These are phyloP conservation scores for Catostomus latipinnis DNA, from an alignment of 2,797 vertebrate species.

Conservation along the genomic window DNA sequence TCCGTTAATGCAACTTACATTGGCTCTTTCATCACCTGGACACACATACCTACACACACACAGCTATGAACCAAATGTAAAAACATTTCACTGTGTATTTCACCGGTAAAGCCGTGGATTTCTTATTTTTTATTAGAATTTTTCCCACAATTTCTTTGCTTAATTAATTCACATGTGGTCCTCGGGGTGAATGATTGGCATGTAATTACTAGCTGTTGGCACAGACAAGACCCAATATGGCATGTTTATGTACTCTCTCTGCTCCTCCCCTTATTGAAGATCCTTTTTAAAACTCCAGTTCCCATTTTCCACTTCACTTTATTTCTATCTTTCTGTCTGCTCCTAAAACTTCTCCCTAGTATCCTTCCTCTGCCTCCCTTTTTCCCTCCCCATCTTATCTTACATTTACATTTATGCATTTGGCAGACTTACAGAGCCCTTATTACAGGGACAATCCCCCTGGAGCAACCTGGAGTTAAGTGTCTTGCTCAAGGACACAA, in stretches of 20 bases:
- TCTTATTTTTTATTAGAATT: constrained; percentile 77
- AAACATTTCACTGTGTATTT: not conserved
- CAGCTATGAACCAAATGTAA: not conserved
- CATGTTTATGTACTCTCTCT: constrained; percentile 34
- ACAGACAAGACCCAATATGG: constrained; percentile 59
- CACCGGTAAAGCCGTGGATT: constrained; percentile 19
- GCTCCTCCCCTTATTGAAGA: constrained; percentile 36
- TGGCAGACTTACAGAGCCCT: no score
- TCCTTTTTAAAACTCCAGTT: constrained; percentile 23
- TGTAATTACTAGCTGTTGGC: constrained; percentile 77
- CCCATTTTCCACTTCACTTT: not conserved
- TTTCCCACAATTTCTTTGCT: constrained; percentile 72
- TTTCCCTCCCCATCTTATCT: not conserved
- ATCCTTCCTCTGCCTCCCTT: constrained; percentile 4
- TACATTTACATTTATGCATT: not conserved
- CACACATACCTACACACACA: not conserved
- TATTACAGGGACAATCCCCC: no score
- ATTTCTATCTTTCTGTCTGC: not conserved
- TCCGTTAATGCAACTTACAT: not conserved
- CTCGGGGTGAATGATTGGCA: constrained; percentile 76
- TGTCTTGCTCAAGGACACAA: no score
- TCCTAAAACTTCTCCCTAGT: constrained; percentile 22
- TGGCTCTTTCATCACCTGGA: not conserved
- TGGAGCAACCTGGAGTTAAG: no score
- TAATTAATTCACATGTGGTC: constrained; percentile 75